Percentiles rank a stretch among this genome's conserved stretches.
phyloP scores from a whole-genome alignment of 2,113 vertebrate genomes.

The Cynoglossus semilaevis region DNA sequence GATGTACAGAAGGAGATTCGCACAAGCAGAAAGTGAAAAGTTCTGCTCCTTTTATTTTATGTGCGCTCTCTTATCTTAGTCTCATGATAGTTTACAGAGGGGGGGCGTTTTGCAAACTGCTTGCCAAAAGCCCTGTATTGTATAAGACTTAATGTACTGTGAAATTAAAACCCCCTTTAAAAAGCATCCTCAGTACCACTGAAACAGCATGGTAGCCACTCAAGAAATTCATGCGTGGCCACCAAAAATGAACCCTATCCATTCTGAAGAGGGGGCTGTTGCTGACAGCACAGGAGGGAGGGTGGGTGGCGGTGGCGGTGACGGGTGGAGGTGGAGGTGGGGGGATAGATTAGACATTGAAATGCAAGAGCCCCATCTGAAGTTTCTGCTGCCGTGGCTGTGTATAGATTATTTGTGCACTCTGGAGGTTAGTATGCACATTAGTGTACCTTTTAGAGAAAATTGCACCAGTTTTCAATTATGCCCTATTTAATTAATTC shows the following conservation, averaged over 20 bases:
- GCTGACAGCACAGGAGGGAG: conserved; percentile 43
- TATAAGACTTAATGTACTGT: conserved; percentile 72
- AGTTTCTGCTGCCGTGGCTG: background rate
- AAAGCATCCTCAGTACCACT: conserved; percentile 51
- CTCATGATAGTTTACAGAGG: conserved; percentile 47
- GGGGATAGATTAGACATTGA: background rate
- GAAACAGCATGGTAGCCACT: conserved; percentile 60
- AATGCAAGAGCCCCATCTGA: background rate
- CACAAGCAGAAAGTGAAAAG: conserved; percentile 15
- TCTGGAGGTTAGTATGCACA: background rate
- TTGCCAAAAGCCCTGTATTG: conserved; percentile 59
- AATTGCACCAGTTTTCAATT: background rate
- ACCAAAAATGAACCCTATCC: conserved; percentile 62
- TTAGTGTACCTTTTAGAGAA: background rate
- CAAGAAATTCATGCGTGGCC: conserved; percentile 59
- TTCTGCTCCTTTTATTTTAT: conserved; percentile 30
- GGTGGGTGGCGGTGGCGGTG: background rate
- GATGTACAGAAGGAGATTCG: conserved; percentile 4
- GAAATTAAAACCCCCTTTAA: conserved; percentile 66
- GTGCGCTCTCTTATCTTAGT: conserved; percentile 52
- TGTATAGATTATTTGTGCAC: conserved; percentile 3
- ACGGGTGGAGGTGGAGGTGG: background rate
- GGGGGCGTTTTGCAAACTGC: conserved; percentile 55
- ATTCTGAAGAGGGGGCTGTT: conserved; percentile 43
- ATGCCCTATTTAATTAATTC: background rate